Conservation (phyloP, 2,888 invertebrate species). For the Mechanitis messenoides region DNA sequence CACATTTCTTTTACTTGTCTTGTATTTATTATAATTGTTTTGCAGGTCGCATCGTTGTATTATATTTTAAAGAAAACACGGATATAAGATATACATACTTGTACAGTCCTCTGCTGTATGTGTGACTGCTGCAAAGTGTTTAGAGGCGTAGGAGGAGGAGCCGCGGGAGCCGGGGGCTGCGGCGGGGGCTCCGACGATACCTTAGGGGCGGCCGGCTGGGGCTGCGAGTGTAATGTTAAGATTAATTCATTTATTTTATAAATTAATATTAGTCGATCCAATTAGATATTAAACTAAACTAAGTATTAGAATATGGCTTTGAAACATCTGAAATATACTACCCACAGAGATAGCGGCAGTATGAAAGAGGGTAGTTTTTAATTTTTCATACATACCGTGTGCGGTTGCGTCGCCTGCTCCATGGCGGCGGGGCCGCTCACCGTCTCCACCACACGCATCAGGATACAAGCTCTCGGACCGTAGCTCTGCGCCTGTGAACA, state of each 20-base stretch:
- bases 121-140: constrained; percentile 77
- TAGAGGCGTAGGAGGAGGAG: constrained; percentile 28
- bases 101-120: constrained; percentile 81
- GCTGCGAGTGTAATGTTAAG: constrained; percentile 12
- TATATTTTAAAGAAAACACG: no score
- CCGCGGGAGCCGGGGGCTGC: constrained; percentile 27
- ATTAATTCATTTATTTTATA: no score
- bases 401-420: constrained; percentile 10
- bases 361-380: neutral
- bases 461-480: constrained; percentile 95
- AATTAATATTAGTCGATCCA: no score
- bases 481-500: constrained; percentile 90
- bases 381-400: neutral
- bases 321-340: no score
- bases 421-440: constrained; percentile 78
- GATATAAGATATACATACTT: constrained; percentile 41
- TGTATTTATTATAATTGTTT: no score
- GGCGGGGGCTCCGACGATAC: constrained; percentile 21
- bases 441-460: constrained; percentile 97
- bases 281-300: no score
- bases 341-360: neutral
- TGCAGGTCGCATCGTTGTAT: no score
- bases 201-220: constrained; percentile 16
- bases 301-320: no score
- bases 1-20: no score